These are phyloP conservation scores for Neoaliturus tenellus DNA, from an alignment of 2,888 invertebrate genomes.

Conservation along the genomic window DNA sequence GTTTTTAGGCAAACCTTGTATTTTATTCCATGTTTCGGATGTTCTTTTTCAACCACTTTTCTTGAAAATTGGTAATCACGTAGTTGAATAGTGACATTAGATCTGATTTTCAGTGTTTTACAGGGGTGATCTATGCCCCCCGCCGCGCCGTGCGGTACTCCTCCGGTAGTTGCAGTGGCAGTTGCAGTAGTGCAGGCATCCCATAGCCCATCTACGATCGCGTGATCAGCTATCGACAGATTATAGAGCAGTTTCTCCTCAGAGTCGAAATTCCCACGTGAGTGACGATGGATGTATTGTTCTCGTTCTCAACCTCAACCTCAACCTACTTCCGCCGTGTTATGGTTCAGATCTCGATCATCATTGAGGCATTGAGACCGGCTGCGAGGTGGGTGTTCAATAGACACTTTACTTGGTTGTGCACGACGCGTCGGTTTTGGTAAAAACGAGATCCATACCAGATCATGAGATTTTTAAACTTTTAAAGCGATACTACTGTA, in stretches of 20 bases:
- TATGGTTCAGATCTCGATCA: constrained; percentile 7
- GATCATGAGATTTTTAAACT: too few relatives aligned
- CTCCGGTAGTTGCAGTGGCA: background rate
- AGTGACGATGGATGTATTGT: constrained; percentile 24
- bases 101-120: too few relatives aligned
- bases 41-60: too few relatives aligned
- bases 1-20: too few relatives aligned
- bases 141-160: background rate
- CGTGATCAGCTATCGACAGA: background rate
- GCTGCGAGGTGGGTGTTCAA: too few relatives aligned
- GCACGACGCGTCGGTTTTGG: too few relatives aligned
- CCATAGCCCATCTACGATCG: background rate
- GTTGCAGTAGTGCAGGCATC: background rate
- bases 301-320: constrained; percentile 19
- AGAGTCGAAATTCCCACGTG: constrained; percentile 1
- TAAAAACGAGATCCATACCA: too few relatives aligned
- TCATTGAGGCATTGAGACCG: background rate
- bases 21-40: too few relatives aligned
- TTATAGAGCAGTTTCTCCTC: constrained; percentile 1
- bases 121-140: background rate
- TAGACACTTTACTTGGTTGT: too few relatives aligned
- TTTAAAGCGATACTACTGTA: too few relatives aligned
- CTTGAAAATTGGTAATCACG: too few relatives aligned
- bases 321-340: constrained; percentile 21
- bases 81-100: too few relatives aligned